Evolutionary conservation across 2,113 vertebrate species (phyloP).

Genomic region (Ophthalmolycus amberensis): DNA sequence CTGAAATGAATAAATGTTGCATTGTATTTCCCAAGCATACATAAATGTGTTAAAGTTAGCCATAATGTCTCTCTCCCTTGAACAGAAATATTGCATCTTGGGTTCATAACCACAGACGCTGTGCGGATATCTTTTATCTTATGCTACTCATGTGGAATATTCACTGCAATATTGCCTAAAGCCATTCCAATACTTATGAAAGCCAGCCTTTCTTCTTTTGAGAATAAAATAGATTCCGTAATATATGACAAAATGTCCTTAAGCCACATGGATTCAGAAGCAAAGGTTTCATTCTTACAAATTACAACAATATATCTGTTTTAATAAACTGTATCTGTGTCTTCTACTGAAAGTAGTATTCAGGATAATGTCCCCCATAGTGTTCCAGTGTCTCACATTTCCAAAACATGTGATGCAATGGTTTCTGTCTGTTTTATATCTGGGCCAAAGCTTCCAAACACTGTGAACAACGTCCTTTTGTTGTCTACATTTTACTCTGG

Average conservation of each 20-base stretch:
- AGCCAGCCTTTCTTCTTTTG: background rate
- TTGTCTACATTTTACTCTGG: background rate
- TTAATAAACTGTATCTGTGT: background rate
- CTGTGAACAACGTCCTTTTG: background rate
- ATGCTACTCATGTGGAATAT: conserved; percentile 1
- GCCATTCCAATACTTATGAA: conserved; percentile 9
- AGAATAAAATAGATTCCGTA: conserved; percentile 4
- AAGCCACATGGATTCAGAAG: background rate
- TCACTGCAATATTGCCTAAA: background rate
- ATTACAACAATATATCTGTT: background rate
- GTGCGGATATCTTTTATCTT: conserved; percentile 10
- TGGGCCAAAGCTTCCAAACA: background rate
- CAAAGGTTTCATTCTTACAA: background rate
- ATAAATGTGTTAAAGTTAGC: background rate
- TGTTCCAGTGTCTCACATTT: background rate
- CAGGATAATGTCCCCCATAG: background rate
- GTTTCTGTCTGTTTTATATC: background rate
- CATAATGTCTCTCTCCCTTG: background rate
- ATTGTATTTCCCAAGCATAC: background rate
- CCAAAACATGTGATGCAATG: background rate
- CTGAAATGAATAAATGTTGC: background rate
- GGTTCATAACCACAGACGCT: background rate
- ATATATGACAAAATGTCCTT: background rate
- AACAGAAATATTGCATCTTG: conserved; percentile 1
- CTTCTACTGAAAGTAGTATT: background rate